A percentile compares a stretch with the other conserved stretches of the same genome.
These are phyloP conservation scores for Ganaspis sp. DNA, from an alignment of 1,140 invertebrate species.

Conservation along the genomic window DNA sequence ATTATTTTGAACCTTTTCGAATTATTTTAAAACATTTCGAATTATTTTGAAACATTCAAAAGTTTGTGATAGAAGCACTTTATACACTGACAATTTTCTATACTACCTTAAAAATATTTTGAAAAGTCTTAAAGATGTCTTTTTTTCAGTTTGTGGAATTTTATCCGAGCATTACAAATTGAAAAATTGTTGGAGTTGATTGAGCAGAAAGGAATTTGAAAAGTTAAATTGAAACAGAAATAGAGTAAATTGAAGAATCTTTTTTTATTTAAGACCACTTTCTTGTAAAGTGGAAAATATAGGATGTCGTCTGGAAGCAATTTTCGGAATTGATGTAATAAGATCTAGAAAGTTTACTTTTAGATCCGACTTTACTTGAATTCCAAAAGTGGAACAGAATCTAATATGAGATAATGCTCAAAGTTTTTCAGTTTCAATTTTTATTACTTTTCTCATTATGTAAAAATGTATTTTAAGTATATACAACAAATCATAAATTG, in stretches of 20 bases:
- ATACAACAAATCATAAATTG: too few species aligned
- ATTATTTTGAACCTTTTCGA: too few species aligned
- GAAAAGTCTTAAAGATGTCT: too few species aligned
- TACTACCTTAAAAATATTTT: too few species aligned
- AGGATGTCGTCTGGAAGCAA: slow-evolving; percentile 8
- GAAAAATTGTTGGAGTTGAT: not conserved
- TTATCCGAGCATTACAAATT: too few species aligned
- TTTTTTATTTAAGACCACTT: slow-evolving; percentile 23
- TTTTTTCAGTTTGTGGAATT: too few species aligned
- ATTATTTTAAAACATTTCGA: too few species aligned
- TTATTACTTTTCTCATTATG: not conserved
- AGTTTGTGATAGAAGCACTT: too few species aligned
- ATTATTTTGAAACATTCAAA: too few species aligned
- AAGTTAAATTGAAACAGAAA: slow-evolving; percentile 7
- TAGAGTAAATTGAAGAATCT: not conserved
- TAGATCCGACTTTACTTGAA: not conserved
- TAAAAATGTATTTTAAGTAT: not conserved
- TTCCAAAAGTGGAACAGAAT: not conserved
- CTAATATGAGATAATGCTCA: not conserved
- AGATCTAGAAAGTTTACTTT: slow-evolving; percentile 1
- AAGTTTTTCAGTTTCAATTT: not conserved
- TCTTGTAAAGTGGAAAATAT: slow-evolving; percentile 23
- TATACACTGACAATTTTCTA: too few species aligned
- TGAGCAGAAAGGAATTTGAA: not conserved
- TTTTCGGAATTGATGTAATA: slow-evolving; percentile 6